Base-by-base conservation (phyloP, 1,140 invertebrate genomes). In the Magallana ariakensis region DNA sequence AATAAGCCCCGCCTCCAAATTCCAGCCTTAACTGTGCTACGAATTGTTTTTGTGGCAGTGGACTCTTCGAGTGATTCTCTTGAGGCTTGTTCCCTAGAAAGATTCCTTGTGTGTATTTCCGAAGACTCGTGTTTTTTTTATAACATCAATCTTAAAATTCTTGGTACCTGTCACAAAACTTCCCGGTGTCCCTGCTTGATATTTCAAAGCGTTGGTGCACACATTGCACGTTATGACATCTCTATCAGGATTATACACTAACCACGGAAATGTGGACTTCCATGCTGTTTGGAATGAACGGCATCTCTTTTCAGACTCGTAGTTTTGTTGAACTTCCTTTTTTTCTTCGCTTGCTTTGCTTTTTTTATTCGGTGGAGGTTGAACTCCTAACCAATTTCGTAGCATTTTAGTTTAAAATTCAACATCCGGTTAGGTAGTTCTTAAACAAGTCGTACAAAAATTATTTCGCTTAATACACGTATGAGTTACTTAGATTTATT, bases 81-180 rank as follows among this genome's bases (percentile, higher is more conserved):
- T n/a, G n/a, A n/a, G n/a, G n/a, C n/a, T n/a, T n/a, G n/a, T n/a
- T n/a, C n/a, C n/a, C n/a, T n/a, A n/a, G n/a, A n/a, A n/a, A n/a
- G n/a, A n/a, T n/a, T n/a, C n/a, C n/a, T n/a, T n/a, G n/a, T n/a
- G n/a, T n/a, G n/a, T n/a, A n/a, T n/a, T n/a, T n/a, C n/a, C n/a
- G n/a, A 33, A 1, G 33, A 33, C 33, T 81, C 80, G 54, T 81
- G 80, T 16, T 46, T 22, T 33, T 46, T 81, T 1, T n/a, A 81
- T 16, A 0, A 81, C 54, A 54, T 81, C 80, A 33, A 54, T 81
- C 26, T 81, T 81, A 33, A 53, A 81, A 81, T 81, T 81, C 15
- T 22, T 26, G n/a, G 80, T 81, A 16, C 80, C 80, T 81, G 57
- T 58, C 16, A 58, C 57, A n/a, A 58, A 58, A 58, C 6, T 58